Percentiles rank a stretch among this genome's conserved stretches.
phyloP scores from a whole-genome alignment of 2,113 vertebrate genomes.

The Boleophthalmus pectinirostris region DNA sequence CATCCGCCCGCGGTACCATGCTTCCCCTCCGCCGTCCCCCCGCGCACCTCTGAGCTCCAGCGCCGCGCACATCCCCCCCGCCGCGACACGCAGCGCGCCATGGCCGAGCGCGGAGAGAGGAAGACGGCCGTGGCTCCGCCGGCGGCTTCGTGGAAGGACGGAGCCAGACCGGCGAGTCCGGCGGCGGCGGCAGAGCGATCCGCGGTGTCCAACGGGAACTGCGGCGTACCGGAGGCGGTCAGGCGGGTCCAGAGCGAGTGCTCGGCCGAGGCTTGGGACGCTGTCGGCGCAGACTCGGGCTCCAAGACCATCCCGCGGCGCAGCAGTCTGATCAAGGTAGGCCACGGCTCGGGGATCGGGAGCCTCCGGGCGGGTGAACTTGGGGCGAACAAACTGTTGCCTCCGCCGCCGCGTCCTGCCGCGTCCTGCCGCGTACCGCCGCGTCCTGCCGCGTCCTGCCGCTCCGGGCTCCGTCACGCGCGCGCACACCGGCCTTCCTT shows the following conservation, averaged over 20 bases:
- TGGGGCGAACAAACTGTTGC: constrained; percentile 24
- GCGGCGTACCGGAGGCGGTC: constrained; percentile 69
- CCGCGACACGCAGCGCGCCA: constrained; percentile 25
- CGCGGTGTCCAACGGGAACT: constrained; percentile 88
- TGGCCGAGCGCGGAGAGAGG: constrained; percentile 66
- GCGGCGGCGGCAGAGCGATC: constrained; percentile 62
- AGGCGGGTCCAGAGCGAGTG: constrained; percentile 55
- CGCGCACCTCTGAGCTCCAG: constrained; percentile 12
- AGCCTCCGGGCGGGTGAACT: not conserved
- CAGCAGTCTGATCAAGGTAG: constrained; percentile 96
- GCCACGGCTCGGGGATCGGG: constrained; percentile 10
- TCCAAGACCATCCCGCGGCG: constrained; percentile 78
- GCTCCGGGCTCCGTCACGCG: not conserved
- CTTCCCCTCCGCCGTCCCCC: constrained; percentile 21
- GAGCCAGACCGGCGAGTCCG: constrained; percentile 38
- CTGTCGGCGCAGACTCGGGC: constrained; percentile 71
- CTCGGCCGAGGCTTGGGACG: constrained; percentile 72
- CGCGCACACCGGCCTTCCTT: not conserved
- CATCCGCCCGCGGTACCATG: constrained; percentile 43
- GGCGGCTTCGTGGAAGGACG: constrained; percentile 57
- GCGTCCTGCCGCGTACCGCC: too few species aligned
- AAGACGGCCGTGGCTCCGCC: constrained; percentile 45
- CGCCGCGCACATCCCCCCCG: not conserved
- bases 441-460: too few species aligned
- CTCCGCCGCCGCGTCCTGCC: not conserved